phyloP scores from a whole-genome alignment of 2,888 invertebrate species.

The Monoplex corrugatus region DNA sequence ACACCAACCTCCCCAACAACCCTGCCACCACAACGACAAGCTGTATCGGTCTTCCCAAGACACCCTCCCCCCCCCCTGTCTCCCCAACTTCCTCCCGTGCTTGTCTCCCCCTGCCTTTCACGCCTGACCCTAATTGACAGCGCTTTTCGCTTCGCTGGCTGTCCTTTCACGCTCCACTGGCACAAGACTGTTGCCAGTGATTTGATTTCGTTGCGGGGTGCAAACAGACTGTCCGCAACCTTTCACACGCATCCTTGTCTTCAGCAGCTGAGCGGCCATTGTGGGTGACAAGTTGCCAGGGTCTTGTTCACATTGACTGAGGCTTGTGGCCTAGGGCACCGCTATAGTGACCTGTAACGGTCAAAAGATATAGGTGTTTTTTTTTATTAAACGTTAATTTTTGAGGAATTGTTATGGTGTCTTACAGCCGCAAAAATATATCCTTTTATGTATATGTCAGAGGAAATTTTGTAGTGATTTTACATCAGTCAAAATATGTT shows the following conservation, averaged over 20 bases:
- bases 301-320: not conserved
- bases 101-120: not conserved
- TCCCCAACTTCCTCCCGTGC: not conserved
- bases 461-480: no score
- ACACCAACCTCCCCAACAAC: not conserved
- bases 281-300: not conserved
- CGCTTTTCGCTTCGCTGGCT: conserved; percentile 32
- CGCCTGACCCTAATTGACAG: conserved; percentile 43
- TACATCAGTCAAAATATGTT: no score
- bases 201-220: conserved; percentile 45
- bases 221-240: conserved; percentile 42
- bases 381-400: no score
- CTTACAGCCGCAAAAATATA: no score
- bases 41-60: not conserved
- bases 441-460: no score
- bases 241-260: conserved; percentile 39
- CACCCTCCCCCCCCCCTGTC: not conserved
- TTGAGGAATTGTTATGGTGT: no score
- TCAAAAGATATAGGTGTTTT: no score
- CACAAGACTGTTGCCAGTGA: conserved; percentile 31
- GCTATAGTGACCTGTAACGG: no score
- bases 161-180: conserved; percentile 6
- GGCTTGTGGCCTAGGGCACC: no score
- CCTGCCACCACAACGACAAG: not conserved
- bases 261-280: not conserved